Conservation (phyloP, 2,888 invertebrate genomes). For the Erebia epiphron region DNA sequence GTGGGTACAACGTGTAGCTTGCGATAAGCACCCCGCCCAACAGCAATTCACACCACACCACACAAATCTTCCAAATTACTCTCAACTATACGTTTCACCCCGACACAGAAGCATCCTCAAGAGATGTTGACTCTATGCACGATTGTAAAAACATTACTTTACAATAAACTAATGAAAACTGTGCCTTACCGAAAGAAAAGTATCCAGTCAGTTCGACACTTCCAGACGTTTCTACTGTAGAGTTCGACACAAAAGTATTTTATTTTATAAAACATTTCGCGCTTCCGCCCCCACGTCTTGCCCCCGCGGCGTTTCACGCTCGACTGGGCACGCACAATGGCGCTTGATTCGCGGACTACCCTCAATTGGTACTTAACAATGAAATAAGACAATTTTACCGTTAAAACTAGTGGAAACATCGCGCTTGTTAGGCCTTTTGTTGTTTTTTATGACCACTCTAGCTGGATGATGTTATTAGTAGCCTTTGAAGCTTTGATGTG, state of each 20-base stretch:
- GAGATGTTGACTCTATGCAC: too few relatives aligned
- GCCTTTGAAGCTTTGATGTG: constrained; percentile 14
- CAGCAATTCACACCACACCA: too few relatives aligned
- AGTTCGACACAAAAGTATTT: not conserved
- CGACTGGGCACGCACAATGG: constrained; percentile 69
- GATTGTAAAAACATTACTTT: too few relatives aligned
- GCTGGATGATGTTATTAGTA: constrained; percentile 21
- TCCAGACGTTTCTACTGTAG: not conserved
- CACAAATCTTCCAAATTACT: too few relatives aligned
- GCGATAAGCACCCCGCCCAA: too few relatives aligned
- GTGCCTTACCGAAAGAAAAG: too few relatives aligned
- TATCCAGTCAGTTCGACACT: too few relatives aligned
- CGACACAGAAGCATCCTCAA: too few relatives aligned
- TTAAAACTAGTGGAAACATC: constrained; percentile 56
- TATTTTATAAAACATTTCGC: constrained; percentile 18
- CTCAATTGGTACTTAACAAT: constrained; percentile 58
- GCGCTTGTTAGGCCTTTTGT: constrained; percentile 52
- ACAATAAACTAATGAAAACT: too few relatives aligned
- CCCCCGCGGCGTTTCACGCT: constrained; percentile 57
- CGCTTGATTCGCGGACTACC: constrained; percentile 74
- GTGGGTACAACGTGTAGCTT: too few relatives aligned
- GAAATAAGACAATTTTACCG: constrained; percentile 52
- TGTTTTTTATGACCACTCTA: constrained; percentile 36
- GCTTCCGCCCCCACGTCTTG: constrained; percentile 40
- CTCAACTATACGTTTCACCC: too few relatives aligned